Conservation (phyloP, 2,797 vertebrate species). For the Zenarchopterus dispar region DNA sequence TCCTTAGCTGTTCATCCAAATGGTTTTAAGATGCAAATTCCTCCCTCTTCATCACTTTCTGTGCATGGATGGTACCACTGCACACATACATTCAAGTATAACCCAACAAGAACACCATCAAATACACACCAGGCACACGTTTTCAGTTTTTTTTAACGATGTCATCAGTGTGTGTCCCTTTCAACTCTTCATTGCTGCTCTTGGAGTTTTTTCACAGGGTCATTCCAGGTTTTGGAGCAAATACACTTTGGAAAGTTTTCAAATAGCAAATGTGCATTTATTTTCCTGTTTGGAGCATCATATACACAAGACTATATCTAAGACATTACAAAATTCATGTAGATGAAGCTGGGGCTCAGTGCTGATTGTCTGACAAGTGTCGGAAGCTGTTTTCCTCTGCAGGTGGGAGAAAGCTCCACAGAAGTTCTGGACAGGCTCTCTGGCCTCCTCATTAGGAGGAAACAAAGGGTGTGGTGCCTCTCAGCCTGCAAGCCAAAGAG, state of each 20-base stretch:
- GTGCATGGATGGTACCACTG: neutral
- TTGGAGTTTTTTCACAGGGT: conserved; percentile 47
- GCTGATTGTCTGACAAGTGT: conserved; percentile 75
- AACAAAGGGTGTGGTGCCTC: conserved; percentile 68
- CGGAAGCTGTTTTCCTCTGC: conserved; percentile 70
- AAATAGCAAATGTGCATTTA: conserved; percentile 72
- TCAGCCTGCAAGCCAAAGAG: conserved; percentile 51
- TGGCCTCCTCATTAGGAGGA: conserved; percentile 65
- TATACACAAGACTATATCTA: conserved; percentile 62
- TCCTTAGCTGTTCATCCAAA: conserved; percentile 24
- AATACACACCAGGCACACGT: conserved; percentile 12
- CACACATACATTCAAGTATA: conserved; percentile 11
- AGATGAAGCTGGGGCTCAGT: conserved; percentile 57
- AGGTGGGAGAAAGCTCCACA: conserved; percentile 74
- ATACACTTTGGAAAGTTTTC: conserved; percentile 63
- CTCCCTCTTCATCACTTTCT: conserved; percentile 3
- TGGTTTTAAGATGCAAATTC: conserved; percentile 13
- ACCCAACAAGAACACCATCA: conserved; percentile 2
- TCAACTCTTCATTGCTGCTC: conserved; percentile 41
- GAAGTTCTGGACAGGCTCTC: conserved; percentile 56
- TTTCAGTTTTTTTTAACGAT: conserved; percentile 40
- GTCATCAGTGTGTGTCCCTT: conserved; percentile 43
- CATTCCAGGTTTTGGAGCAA: conserved; percentile 73
- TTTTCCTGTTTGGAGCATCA: conserved; percentile 64
- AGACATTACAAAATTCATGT: conserved; percentile 60